These are phyloP conservation scores for Synaphobranchus kaupii DNA, from an alignment of 2,797 vertebrate genomes.

Conservation along the genomic window DNA sequence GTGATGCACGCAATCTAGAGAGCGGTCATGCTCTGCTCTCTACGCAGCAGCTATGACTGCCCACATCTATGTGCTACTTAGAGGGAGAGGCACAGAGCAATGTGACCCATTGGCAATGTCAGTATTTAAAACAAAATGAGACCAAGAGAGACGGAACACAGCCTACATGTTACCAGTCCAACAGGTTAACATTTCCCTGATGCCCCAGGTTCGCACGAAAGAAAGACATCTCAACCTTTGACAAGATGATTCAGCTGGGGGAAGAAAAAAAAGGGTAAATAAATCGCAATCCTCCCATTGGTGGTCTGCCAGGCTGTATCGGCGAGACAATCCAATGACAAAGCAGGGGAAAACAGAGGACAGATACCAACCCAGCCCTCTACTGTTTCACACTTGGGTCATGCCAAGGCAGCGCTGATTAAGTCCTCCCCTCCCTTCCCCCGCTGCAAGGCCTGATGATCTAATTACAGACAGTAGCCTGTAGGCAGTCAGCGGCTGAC, in stretches of 20 bases:
- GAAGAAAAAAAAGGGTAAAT: background rate
- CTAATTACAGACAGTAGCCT: conserved; percentile 74
- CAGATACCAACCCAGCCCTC: conserved; percentile 11
- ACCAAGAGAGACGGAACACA: background rate
- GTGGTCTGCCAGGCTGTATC: background rate
- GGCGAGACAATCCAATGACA: background rate
- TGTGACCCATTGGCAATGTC: background rate
- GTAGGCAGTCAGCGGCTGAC: conserved; percentile 67
- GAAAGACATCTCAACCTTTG: background rate
- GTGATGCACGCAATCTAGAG: background rate
- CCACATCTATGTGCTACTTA: background rate
- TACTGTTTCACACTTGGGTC: conserved; percentile 14
- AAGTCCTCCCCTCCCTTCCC: conserved; percentile 44
- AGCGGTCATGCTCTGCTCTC: background rate
- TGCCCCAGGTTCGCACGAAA: background rate
- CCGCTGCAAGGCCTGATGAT: conserved; percentile 67
- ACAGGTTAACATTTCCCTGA: background rate
- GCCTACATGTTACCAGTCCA: background rate
- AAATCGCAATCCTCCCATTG: background rate
- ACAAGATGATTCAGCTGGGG: background rate
- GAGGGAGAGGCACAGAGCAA: background rate
- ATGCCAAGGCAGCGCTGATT: conserved; percentile 2
- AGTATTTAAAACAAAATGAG: background rate
- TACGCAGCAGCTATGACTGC: background rate
- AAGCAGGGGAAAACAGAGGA: background rate